Evolutionary conservation across 2,888 invertebrate species (phyloP), one percentile per base, ranked within the genome.

Genomic region (Autographa pulchrina): DNA sequence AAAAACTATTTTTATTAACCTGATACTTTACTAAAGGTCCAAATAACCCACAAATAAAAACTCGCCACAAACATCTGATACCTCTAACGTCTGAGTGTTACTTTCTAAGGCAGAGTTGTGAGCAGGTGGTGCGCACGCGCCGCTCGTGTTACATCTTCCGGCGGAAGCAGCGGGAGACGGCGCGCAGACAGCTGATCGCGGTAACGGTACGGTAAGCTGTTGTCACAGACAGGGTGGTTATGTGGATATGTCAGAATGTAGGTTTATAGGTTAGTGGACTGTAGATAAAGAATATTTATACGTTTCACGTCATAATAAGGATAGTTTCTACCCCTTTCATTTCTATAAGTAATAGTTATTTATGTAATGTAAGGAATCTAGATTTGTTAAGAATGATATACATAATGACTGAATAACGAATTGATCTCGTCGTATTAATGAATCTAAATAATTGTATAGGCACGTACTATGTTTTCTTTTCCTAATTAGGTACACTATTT

Each of bases 101-200:
- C 67, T 75, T 72, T 81, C 67, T 70, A 74, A 18, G 54, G 69
- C 61, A 18, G 20, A 48, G 25, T 18, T 68, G 58, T 67, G 63
- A 63, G 67, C 74, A 54, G 43, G 43, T 54, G 64, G 54, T 72
- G 77, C 68, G 78, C 78, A 58, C 63, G 78, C 59, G 81, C 61
- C 58, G 65, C 52, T 80, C 13, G 52, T 61, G 32, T 67, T 68
- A 74, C 71, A 72, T 35, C 14, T 65, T 78, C 71, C 61, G 68
- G 62, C 35, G 72, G 52, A 52, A 20, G 31, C 61, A 13, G 25
- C 41, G 48, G 58, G 38, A 63, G 60, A 32, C 56, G 31, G 25
- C 20, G 9, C 25, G n/a, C 31, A 20, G 52, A 62, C 65, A 77
- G 67, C 77, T 71, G 72, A 60, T 43, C 35, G 52, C 18, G 9